Evolutionary conservation across 2,113 vertebrate genomes (phyloP), one percentile per base, ranked within the genome.

Genomic region (Dicaeum eximium): DNA sequence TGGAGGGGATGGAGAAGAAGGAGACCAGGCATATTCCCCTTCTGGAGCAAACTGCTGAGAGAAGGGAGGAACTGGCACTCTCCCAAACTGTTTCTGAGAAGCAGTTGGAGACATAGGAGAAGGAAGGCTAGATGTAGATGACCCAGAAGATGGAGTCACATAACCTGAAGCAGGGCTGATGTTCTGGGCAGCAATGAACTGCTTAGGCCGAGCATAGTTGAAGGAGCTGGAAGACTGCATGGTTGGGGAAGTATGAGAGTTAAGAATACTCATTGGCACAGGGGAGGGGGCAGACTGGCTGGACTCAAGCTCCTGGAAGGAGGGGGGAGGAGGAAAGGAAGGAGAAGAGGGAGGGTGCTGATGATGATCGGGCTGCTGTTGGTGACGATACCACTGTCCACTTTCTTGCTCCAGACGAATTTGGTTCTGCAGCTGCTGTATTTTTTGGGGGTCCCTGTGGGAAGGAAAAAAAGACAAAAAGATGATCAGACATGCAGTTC

Each of bases 171-270:
- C 95, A n/a, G 98, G 98, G 42, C 97, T 98, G 54, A 98, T 96
- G 40, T 97, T 99, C 97, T 99, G 99, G 38, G 99, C 99, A 9
- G 99, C 99, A 53, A 99, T 99, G 98, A 99, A 99, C 97, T 99
- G 99, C 97, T 99, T 99, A 95, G 99, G 99, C 65, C 99, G 98
- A 96, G 99, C 99, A 50, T 99, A 99, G 98, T 99, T 99, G 97
- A 99, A 99, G 72, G 99, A 99, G 97, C 99, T 98, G 81, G 98
- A 97, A 62, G 99, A 98, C 98, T 99, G 99, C 99, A 99, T 99
- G 98, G 98, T 91, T 86, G 98, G 88, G 77, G 98, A 94, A 94
- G 97, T 93, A 94, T 98, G 98, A 40, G 98, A 96, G 85, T 98
- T 97, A 75, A 98, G 97, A 82, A 98, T 94, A 92, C 97, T 98